Conservation (phyloP, 2,113 vertebrate species). For the Chaenocephalus aceratus region DNA sequence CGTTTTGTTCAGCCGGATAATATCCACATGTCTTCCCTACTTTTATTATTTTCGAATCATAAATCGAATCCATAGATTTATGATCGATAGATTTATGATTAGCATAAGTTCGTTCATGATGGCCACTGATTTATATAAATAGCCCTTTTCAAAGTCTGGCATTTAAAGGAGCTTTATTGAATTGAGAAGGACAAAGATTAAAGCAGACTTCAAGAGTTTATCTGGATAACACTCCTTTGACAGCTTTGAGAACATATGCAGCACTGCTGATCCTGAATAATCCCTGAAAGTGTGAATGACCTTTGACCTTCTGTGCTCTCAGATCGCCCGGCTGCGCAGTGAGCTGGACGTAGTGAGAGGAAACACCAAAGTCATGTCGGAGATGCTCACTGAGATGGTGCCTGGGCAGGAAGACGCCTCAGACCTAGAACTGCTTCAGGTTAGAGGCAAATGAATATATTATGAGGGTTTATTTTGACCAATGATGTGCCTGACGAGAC, state of each 20-base stretch:
- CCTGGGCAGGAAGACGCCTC: slow-evolving; percentile 94
- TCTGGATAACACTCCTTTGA: not conserved
- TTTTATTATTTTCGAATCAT: too few species aligned
- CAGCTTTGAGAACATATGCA: not conserved
- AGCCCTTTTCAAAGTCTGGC: not conserved
- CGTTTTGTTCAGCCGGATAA: too few species aligned
- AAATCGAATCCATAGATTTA: too few species aligned
- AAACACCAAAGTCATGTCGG: slow-evolving; percentile 98
- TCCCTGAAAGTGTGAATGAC: not conserved
- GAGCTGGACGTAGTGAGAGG: slow-evolving; percentile 96
- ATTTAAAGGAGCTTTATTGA: not conserved
- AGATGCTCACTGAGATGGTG: slow-evolving; percentile 98
- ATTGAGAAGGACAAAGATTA: not conserved
- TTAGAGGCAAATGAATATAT: slow-evolving; percentile 53
- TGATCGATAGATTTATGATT: too few species aligned
- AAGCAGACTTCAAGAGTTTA: slow-evolving; percentile 20
- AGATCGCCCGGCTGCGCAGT: slow-evolving; percentile 95
- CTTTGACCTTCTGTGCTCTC: slow-evolving; percentile 32
- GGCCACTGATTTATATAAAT: too few species aligned
- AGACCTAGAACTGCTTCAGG: slow-evolving; percentile 96
- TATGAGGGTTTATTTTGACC: not conserved
- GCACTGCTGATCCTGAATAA: not conserved
- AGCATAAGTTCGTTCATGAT: too few species aligned
- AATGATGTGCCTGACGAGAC: not conserved
- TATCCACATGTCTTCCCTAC: too few species aligned